Percentiles rank a stretch among this genome's conserved stretches.
Evolutionary conservation across 2,113 vertebrate species (phyloP).

Genomic region (Peromyscus leucopus): DNA sequence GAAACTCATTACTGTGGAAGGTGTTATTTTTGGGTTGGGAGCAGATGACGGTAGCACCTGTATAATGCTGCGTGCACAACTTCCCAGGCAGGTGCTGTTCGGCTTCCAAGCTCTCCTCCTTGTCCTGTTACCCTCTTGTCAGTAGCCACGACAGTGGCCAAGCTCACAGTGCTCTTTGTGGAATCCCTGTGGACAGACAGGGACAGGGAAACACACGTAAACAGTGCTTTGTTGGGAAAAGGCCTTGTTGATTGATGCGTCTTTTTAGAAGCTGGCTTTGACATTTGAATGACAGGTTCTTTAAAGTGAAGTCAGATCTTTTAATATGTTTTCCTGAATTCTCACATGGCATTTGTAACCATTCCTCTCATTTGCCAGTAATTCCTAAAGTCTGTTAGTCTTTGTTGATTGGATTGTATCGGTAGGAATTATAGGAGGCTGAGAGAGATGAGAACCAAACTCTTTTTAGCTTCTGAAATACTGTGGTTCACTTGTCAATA

Average conservation of each 20-base stretch:
- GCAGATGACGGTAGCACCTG: background rate
- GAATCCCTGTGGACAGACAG: background rate
- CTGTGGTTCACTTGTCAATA: rapidly evolving
- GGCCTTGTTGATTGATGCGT: background rate
- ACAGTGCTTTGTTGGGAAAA: background rate
- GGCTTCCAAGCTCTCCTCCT: background rate
- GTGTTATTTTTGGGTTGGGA: slow-evolving; percentile 50
- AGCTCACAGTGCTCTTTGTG: background rate
- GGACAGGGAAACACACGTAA: background rate
- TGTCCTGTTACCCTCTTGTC: background rate
- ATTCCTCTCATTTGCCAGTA: background rate
- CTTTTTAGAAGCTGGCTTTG: background rate
- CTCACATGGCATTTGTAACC: background rate
- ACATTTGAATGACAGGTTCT: background rate
- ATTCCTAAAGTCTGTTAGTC: background rate
- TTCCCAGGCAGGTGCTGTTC: background rate
- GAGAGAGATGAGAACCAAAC: background rate
- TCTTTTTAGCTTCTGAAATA: background rate
- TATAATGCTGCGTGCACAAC: background rate
- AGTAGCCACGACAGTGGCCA: background rate
- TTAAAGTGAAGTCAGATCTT: background rate
- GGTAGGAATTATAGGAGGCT: background rate
- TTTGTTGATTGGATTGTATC: background rate
- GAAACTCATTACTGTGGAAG: background rate
- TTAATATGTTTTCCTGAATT: background rate